These are phyloP conservation scores for Onychostruthus taczanowskii DNA, from an alignment of 2,113 vertebrate species.

Conservation along the genomic window DNA sequence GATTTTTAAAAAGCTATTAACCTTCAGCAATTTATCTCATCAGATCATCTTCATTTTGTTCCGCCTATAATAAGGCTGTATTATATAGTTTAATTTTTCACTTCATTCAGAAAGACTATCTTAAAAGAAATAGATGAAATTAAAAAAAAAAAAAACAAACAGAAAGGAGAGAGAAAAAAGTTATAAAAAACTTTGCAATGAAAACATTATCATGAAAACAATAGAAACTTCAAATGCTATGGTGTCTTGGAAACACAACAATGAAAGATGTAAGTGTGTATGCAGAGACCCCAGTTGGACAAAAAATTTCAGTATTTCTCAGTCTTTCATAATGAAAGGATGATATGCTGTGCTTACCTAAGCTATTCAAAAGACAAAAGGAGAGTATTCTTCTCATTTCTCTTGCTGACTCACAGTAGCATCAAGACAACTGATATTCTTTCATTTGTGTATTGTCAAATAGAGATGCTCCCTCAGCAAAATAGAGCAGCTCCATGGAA, in stretches of 20 bases:
- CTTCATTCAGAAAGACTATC: constrained; percentile 60
- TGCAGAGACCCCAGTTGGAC: background rate
- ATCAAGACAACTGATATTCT: constrained; percentile 22
- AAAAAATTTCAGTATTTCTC: constrained; percentile 9
- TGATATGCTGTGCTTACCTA: background rate
- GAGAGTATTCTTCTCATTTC: constrained; percentile 19
- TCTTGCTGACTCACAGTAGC: background rate
- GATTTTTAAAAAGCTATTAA: constrained; percentile 84
- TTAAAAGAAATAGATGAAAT: constrained; percentile 38
- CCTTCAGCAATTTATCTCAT: constrained; percentile 79
- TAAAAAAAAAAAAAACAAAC: background rate
- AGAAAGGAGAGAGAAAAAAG: constrained; percentile 29
- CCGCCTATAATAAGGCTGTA: constrained; percentile 72
- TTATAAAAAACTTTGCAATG: constrained; percentile 21
- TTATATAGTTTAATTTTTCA: constrained; percentile 70
- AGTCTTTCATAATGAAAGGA: background rate
- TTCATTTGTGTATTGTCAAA: constrained; percentile 24
- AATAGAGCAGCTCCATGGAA: constrained; percentile 48
- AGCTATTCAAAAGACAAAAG: constrained; percentile 32
- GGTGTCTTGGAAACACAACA: background rate
- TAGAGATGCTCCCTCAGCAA: constrained; percentile 14
- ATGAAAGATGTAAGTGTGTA: background rate
- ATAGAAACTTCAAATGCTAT: constrained; percentile 14
- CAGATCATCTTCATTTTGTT: constrained; percentile 79
- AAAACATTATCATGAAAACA: constrained; percentile 56